Base-by-base conservation (phyloP, 2,797 vertebrate species). In the Hirundo rustica region DNA sequence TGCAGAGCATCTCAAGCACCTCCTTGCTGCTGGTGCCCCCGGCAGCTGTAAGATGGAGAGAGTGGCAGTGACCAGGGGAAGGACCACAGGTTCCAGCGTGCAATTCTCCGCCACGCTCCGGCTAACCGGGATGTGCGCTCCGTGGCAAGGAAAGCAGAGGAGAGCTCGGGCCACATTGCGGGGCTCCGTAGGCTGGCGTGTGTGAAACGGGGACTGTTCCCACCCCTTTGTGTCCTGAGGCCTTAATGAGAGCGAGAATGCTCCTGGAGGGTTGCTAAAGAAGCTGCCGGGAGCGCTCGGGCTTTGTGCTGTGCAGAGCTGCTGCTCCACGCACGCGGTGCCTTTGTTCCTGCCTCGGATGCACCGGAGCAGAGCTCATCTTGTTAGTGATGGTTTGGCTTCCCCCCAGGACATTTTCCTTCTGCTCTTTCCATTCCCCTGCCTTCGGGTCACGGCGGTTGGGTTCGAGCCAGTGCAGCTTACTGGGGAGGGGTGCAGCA, bases 81-180 rank as follows among this genome's bases (percentile, higher is more conserved):
- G 73, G 66, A 94, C 91, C 89, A 74, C 92, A 92, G 89, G 84
- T 87, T 89, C 93, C 94, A 88, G 94, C 2, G 51, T 95, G 93
- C 91, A 89, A 4, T 92, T 86, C 90, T 85, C 47, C 0, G 0
- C 71, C 2, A 0, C 1, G 7, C 54, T 44, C 68, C 0, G 2
- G 68, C 70, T 44, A 7, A 12, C 27, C 1, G 4, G 54, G 67
- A 20, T 29, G 51, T 6, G 22, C 1, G 2, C 53, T 87, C 14
- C 3, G 0, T 5, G 47, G 72, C 75, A 5, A 21, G 50, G n/a
- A 13, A 23, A 34, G 74, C 9, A 3, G 34, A 40, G 78, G 42
- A 18, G 55, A 72, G 75, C 67, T 79, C 26, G 0, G 77, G 64
- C 92, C 67, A 88, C 71, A 9, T 14, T 44, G 70, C 62, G 36